A percentile compares a stretch with the other conserved stretches of the same genome.
Evolutionary conservation across 2,888 invertebrate genomes (phyloP).

Genomic region (Strigamia transsilvanica): DNA sequence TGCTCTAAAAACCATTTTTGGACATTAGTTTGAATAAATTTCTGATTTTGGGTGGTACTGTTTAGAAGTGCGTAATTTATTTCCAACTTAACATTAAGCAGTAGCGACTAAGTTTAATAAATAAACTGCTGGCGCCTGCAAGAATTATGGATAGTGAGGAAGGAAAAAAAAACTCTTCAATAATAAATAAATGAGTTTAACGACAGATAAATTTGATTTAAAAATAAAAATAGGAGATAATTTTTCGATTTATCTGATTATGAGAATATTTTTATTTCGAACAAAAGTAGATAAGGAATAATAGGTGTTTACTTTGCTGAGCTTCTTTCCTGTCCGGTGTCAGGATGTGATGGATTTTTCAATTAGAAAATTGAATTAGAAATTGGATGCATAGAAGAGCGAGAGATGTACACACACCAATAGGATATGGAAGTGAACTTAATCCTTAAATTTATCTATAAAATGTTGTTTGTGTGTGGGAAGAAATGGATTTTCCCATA

Average conservation of each 20-base stretch:
- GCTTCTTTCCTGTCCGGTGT: slow-evolving; percentile 17
- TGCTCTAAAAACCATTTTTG: no score
- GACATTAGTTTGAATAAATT: no score
- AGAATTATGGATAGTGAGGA: neutral
- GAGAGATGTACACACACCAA: neutral
- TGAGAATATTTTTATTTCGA: no score
- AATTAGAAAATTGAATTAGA: slow-evolving; percentile 36
- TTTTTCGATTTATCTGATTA: neutral
- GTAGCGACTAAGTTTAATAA: neutral
- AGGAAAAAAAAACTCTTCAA: neutral
- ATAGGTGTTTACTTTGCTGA: neutral
- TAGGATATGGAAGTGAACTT: neutral
- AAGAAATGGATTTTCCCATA: slow-evolving; percentile 31
- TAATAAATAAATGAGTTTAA: neutral
- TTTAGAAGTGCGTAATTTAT: no score
- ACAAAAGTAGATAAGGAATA: no score
- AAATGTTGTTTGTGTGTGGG: slow-evolving; percentile 41
- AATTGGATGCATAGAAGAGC: slow-evolving; percentile 32
- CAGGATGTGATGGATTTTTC: slow-evolving; percentile 46
- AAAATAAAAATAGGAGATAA: neutral
- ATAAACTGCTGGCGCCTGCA: neutral
- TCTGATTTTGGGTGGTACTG: no score
- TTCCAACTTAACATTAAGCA: no score
- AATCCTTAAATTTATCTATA: slow-evolving; percentile 36
- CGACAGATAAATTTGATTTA: slow-evolving; percentile 7